Base-by-base conservation (phyloP, 2,888 invertebrate genomes). In the Nemoura dubitans region DNA sequence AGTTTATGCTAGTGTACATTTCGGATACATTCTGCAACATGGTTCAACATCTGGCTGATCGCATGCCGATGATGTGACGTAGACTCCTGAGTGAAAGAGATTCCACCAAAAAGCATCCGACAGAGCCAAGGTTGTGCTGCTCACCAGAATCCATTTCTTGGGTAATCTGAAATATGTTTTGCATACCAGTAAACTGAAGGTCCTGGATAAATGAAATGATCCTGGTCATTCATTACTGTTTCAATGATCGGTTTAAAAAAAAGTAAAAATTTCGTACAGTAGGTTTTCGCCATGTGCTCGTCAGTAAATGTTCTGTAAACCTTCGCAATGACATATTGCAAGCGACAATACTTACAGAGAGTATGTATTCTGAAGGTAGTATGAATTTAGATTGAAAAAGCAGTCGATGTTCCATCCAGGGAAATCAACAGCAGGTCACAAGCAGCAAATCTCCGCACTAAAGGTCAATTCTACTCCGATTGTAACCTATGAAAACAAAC, bases 1-100 rank as follows among this genome's bases (percentile, higher is more conserved):
- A 29, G 85, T 87, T 87, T 85, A 88, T 84, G 87, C 85, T 87
- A 82, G n/a, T 59, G 28, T 86, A 88, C 88, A 88, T 88, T 85
- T 88, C 87, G 28, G 86, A 80, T 86, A 87, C 88, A 88, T 88
- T 88, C 86, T 88, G 88, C 77, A 87, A 86, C 87, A 86, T 87
- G 36, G 86, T 86, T 85, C 85, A 87, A 84, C 76, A 84, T 59
- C 59, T 84, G 43, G 21, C 27, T 28, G 84, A 81, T 30, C 30
- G 59, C 59, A 59, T 59, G 59, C 59, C 59, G 21, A 59, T 59
- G 59, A 59, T 59, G 59, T 59, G 59, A 59, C 59, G 59, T 21
- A 59, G 59, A 21, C 59, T 59, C 14, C 59, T 59, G 10, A 59
- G 21, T 59, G 59, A 59, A 59, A 3, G 59, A 59, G 59, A 16